Conservation (phyloP, 2,888 invertebrate species). For the Aphodius granarius region DNA sequence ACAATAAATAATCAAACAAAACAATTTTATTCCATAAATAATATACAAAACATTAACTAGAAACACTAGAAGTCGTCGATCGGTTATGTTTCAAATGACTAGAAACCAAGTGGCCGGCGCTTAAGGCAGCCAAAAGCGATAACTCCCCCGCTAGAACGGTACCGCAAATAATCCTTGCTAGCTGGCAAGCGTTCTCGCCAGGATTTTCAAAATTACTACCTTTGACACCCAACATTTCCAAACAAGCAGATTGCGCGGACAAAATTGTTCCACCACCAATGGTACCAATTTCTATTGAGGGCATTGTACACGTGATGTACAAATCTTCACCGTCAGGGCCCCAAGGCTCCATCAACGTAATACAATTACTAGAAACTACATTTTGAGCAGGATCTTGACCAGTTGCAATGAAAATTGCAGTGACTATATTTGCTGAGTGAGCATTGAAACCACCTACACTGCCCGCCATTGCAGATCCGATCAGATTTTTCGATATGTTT, state of each 20-base stretch:
- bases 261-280: slow-evolving; percentile 90
- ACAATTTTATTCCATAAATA: not conserved
- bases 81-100: slow-evolving; percentile 93
- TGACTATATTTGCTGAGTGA: slow-evolving; percentile 97
- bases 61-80: slow-evolving; percentile 9
- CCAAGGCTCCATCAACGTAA: slow-evolving; percentile 90
- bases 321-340: slow-evolving; percentile 78
- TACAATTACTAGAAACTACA: slow-evolving; percentile 93
- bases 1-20: not conserved
- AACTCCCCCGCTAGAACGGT: slow-evolving; percentile 97
- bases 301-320: slow-evolving; percentile 96
- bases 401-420: slow-evolving; percentile 98
- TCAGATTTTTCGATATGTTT: slow-evolving; percentile 90
- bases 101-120: slow-evolving; percentile 93
- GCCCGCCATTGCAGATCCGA: slow-evolving; percentile 94
- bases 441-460: slow-evolving; percentile 95
- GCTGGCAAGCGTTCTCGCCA: slow-evolving; percentile 84
- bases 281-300: slow-evolving; percentile 93
- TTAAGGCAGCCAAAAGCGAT: slow-evolving; percentile 94
- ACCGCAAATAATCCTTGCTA: slow-evolving; percentile 90
- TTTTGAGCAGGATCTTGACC: slow-evolving; percentile 99
- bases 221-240: slow-evolving; percentile 83
- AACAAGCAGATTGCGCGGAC: slow-evolving; percentile 86
- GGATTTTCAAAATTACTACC: slow-evolving; percentile 73
- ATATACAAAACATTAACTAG: not conserved